A percentile compares a stretch with the other conserved stretches of the same genome.
phyloP scores from a whole-genome alignment of 2,797 vertebrate species.

The Tinamus major region DNA sequence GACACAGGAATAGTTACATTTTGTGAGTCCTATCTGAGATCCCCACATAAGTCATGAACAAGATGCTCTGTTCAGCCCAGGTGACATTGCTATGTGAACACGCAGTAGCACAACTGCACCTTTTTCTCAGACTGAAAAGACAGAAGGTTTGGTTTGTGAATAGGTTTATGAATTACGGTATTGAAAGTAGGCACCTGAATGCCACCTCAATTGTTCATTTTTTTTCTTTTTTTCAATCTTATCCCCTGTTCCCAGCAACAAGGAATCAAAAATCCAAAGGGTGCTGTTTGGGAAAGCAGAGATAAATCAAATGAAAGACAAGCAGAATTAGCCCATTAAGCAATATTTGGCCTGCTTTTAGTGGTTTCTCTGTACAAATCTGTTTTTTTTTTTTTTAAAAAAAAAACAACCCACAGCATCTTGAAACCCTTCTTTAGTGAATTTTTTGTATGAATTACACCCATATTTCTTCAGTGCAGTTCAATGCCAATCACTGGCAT shows the following conservation, averaged over 20 bases:
- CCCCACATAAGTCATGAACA: neutral
- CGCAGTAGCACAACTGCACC: neutral
- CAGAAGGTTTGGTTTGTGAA: neutral
- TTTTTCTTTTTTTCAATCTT: neutral
- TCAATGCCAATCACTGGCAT: slow-evolving; percentile 10
- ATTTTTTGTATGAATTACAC: neutral
- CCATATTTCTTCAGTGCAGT: slow-evolving; percentile 22
- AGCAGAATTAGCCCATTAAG: neutral
- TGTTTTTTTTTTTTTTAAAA: neutral
- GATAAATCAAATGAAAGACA: neutral
- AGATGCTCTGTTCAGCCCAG: neutral
- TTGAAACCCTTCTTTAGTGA: neutral
- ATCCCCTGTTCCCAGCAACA: neutral
- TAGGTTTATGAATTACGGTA: neutral
- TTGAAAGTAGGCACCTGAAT: neutral
- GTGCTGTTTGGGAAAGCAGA: neutral
- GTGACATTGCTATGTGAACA: too few species aligned
- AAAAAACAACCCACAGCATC: neutral
- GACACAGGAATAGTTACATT: neutral
- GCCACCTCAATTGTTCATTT: neutral
- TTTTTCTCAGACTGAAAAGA: neutral
- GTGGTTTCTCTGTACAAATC: neutral
- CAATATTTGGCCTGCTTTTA: neutral
- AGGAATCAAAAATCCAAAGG: neutral
- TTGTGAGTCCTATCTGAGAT: neutral